These are phyloP conservation scores for Ornithorhynchus anatinus DNA, from an alignment of 2,113 vertebrate species.

Conservation along the genomic window DNA sequence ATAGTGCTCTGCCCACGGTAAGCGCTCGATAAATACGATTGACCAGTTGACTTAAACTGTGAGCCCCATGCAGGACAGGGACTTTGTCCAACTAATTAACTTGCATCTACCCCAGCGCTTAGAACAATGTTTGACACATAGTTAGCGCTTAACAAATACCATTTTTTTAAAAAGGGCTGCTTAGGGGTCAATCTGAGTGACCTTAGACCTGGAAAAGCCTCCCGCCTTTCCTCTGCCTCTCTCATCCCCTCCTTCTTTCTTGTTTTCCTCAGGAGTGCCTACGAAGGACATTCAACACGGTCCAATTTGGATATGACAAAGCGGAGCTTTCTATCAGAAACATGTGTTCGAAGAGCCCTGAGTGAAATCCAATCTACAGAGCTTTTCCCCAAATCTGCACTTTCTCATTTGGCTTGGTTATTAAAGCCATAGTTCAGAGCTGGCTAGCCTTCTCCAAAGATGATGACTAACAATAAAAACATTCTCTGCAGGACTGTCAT, in stretches of 20 bases:
- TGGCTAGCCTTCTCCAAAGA: conserved; percentile 58
- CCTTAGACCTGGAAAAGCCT: neutral
- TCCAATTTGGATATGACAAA: conserved; percentile 70
- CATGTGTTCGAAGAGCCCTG: conserved; percentile 71
- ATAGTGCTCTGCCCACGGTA: too few species aligned
- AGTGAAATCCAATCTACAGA: conserved; percentile 57
- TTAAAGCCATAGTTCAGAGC: conserved; percentile 63
- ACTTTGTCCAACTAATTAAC: too few species aligned
- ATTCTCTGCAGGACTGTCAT: conserved; percentile 60
- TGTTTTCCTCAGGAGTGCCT: conserved; percentile 60
- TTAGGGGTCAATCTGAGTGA: too few species aligned
- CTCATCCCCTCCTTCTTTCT: neutral
- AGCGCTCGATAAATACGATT: too few species aligned
- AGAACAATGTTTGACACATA: too few species aligned
- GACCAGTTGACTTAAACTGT: too few species aligned
- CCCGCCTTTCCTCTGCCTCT: neutral
- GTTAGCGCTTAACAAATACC: too few species aligned
- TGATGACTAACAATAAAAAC: conserved; percentile 68
- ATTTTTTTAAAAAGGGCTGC: too few species aligned
- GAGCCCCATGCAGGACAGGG: too few species aligned
- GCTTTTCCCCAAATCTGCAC: conserved; percentile 54
- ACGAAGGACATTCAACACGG: conserved; percentile 37
- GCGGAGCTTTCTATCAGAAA: conserved; percentile 79
- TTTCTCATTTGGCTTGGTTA: conserved; percentile 57
- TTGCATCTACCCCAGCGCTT: too few species aligned